These are phyloP conservation scores for Xylota sylvarum DNA, from an alignment of 2,888 invertebrate species.

Conservation along the genomic window DNA sequence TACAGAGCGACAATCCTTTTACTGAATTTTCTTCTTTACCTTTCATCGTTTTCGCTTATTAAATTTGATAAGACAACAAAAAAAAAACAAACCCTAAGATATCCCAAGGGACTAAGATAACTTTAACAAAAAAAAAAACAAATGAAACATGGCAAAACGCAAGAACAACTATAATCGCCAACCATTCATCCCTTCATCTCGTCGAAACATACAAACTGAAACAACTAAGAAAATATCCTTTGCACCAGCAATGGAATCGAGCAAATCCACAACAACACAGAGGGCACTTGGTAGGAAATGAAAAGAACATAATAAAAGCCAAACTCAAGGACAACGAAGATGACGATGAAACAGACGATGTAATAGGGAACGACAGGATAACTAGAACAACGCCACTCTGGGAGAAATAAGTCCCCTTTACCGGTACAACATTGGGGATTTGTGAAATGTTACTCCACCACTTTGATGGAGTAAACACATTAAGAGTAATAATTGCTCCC, in stretches of 20 bases:
- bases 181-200: constrained; percentile 8
- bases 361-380: constrained; percentile 45
- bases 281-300: constrained; percentile 26
- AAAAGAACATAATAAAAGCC: constrained; percentile 26
- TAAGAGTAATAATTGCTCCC: constrained; percentile 78
- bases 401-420: constrained; percentile 52
- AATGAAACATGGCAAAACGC: constrained; percentile 5
- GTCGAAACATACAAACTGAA: neutral
- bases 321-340: constrained; percentile 31
- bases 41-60: neutral
- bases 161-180: constrained; percentile 41
- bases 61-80: constrained; percentile 32
- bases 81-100: constrained; percentile 1
- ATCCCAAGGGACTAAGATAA: neutral
- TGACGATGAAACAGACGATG: constrained; percentile 22
- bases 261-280: constrained; percentile 28
- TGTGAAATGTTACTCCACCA: constrained; percentile 64
- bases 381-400: constrained; percentile 50
- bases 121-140: neutral
- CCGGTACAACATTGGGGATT: constrained; percentile 69
- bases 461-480: constrained; percentile 76
- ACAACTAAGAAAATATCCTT: constrained; percentile 3
- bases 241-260: constrained; percentile 17
- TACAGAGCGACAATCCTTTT: constrained; percentile 34
- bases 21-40: neutral